Percentiles rank a stretch among this genome's conserved stretches.
phyloP scores from a whole-genome alignment of 2,113 vertebrate species.

The Zosterops hypoxanthus region DNA sequence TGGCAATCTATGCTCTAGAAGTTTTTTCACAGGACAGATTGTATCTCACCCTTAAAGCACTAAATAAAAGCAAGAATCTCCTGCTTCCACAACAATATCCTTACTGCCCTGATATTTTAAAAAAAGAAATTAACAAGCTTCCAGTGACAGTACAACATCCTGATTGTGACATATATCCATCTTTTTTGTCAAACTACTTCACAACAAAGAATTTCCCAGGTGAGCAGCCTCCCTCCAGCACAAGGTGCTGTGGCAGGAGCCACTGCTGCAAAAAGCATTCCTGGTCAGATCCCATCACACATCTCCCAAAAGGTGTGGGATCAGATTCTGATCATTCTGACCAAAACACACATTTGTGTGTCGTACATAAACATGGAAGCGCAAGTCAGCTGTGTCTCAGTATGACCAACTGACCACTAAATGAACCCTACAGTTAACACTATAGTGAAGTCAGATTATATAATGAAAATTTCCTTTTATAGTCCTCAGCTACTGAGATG shows the following conservation, averaged over 20 bases:
- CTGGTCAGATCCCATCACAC: neutral
- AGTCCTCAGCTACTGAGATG: neutral
- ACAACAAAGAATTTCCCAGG: neutral
- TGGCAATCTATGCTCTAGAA: neutral
- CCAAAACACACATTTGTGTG: no score
- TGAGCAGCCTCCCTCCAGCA: neutral
- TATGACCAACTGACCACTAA: neutral
- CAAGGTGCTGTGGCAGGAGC: neutral
- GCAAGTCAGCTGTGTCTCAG: neutral
- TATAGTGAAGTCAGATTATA: neutral
- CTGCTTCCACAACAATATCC: neutral
- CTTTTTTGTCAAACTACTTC: neutral
- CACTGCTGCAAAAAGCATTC: neutral
- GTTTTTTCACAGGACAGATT: neutral
- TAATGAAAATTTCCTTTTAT: neutral
- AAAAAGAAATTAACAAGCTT: neutral
- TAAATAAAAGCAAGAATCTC: neutral
- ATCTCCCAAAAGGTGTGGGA: neutral
- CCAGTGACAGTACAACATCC: neutral
- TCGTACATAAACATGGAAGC: neutral
- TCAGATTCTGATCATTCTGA: no score
- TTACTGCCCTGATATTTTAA: neutral
- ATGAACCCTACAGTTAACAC: neutral
- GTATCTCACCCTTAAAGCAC: neutral
- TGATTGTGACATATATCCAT: fast-evolving